phyloP scores from a whole-genome alignment of 1,140 invertebrate species.

The Mesaphorura yosii region DNA sequence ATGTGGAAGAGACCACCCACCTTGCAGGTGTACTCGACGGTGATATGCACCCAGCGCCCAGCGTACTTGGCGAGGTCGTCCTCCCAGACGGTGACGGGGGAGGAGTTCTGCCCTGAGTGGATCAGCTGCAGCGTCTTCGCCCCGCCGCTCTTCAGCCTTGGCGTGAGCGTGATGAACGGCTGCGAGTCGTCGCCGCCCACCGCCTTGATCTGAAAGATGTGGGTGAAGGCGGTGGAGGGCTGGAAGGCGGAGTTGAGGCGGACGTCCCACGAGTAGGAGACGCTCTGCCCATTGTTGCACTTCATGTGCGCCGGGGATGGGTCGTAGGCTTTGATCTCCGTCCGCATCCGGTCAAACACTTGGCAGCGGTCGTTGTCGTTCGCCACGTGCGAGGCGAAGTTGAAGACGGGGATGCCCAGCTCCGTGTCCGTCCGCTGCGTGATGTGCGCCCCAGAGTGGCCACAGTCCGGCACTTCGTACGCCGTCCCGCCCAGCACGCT shows the following conservation, averaged over 20 bases:
- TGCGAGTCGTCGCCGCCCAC: slow-evolving; percentile 16
- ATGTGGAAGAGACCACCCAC: background rate
- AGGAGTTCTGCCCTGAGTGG: slow-evolving; percentile 1
- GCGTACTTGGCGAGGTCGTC: background rate
- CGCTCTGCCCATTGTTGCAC: slow-evolving; percentile 11
- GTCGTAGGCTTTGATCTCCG: slow-evolving; percentile 24
- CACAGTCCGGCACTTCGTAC: slow-evolving; percentile 23
- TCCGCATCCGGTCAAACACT: slow-evolving; percentile 19
- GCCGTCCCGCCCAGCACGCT: slow-evolving; percentile 15
- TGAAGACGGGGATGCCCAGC: slow-evolving; percentile 11
- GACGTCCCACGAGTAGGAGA: slow-evolving; percentile 24
- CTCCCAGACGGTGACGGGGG: slow-evolving; percentile 1
- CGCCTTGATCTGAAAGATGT: slow-evolving; percentile 25
- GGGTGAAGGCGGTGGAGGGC: slow-evolving; percentile 16
- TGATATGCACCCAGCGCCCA: slow-evolving; percentile 15
- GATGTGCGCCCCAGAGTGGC: slow-evolving; percentile 18
- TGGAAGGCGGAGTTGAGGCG: slow-evolving; percentile 19
- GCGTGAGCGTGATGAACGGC: slow-evolving; percentile 21
- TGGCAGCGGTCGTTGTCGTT: slow-evolving; percentile 21
- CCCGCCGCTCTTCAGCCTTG: background rate
- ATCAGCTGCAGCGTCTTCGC: slow-evolving; percentile 2
- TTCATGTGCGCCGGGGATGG: slow-evolving; percentile 1
- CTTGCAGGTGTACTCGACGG: background rate
- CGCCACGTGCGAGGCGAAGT: slow-evolving; percentile 15
- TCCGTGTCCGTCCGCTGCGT: slow-evolving; percentile 5